phyloP scores from a whole-genome alignment of 92 coral and sea anemone genomes.

The Galaxea fascicularis region DNA sequence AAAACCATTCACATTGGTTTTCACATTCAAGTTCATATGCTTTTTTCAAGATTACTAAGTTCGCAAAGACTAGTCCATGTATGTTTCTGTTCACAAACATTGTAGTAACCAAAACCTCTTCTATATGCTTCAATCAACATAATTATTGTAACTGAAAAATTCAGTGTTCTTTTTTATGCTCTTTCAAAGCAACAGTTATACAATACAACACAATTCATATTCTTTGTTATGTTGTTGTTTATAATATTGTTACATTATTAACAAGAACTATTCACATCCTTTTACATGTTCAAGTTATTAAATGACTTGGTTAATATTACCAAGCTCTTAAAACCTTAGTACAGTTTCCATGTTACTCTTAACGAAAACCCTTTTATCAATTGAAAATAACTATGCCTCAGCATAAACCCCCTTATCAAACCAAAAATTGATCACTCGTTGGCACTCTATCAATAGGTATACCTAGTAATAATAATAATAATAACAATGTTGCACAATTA shows the following conservation, averaged over 20 bases:
- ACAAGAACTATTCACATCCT: not conserved
- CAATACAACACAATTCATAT: not conserved
- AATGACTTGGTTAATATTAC: conserved; percentile 3
- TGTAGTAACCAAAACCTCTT: not conserved
- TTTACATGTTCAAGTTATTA: not conserved
- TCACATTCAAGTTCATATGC: conserved; percentile 20
- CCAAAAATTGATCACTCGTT: too few species aligned
- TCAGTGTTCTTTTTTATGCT: not conserved
- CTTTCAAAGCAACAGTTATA: not conserved
- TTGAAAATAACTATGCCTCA: not conserved
- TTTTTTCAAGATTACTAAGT: not conserved
- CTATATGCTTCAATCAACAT: not conserved
- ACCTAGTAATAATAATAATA: too few species aligned
- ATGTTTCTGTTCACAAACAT: conserved; percentile 16
- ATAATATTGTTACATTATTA: too few species aligned
- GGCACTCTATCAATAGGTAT: too few species aligned
- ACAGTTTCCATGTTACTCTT: too few species aligned
- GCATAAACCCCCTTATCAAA: too few species aligned
- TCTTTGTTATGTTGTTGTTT: not conserved
- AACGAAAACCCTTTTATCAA: conserved; percentile 2
- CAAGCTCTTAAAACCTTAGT: conserved; percentile 3
- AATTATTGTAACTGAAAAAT: not conserved
- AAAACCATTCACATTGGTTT: conserved; percentile 26
- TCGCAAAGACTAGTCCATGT: not conserved
- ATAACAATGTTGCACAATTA: too few species aligned